Conservation (phyloP, 2,113 vertebrate species). For the Dipodomys spectabilis region DNA sequence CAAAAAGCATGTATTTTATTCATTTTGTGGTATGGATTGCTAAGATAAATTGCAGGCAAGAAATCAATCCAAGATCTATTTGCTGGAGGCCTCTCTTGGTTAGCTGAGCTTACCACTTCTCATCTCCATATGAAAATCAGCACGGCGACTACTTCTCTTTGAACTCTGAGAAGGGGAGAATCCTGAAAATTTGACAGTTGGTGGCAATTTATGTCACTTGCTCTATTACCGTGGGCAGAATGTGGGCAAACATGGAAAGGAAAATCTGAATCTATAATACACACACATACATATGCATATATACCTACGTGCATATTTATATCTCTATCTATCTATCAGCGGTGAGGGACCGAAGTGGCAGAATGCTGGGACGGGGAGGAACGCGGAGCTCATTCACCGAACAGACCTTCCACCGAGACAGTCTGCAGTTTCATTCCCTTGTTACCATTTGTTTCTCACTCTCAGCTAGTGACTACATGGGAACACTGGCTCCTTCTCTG, state of each 20-base stretch:
- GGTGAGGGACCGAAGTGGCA: not conserved
- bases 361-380: not conserved
- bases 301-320: not conserved
- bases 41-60: not conserved
- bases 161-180: conserved; percentile 32
- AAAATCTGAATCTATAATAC: conserved; percentile 3
- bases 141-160: not conserved
- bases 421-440: rapidly evolving
- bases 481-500: not conserved
- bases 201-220: conserved; percentile 53
- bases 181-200: conserved; percentile 40
- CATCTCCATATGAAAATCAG: not conserved
- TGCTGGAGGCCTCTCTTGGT: conserved; percentile 26
- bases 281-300: not conserved
- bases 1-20: not conserved
- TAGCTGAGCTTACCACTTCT: not conserved
- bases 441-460: not conserved
- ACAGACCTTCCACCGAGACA: not conserved
- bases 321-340: not conserved
- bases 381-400: rapidly evolving
- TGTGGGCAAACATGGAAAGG: not conserved
- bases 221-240: conserved; percentile 41
- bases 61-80: not conserved
- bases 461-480: rapidly evolving
- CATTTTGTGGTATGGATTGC: not conserved